Evolutionary conservation across 1,140 invertebrate genomes (phyloP).

Genomic region (Rhopalosiphum padi): DNA sequence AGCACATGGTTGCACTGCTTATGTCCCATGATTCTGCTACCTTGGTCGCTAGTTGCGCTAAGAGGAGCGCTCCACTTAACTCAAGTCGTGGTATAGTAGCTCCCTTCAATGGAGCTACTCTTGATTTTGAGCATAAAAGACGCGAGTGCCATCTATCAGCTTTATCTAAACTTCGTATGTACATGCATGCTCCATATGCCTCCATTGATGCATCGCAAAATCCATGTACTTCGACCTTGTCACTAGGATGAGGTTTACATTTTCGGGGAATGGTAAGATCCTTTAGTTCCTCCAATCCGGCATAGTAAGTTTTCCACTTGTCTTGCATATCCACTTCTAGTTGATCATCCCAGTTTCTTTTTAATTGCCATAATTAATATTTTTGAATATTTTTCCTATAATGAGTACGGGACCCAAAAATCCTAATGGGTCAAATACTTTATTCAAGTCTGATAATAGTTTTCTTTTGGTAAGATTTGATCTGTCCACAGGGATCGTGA

Average conservation of each 20-base stretch:
- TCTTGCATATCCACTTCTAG: neutral
- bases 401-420: conserved; percentile 64
- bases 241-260: neutral
- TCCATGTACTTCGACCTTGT: neutral
- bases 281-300: conserved; percentile 56
- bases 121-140: too few species aligned
- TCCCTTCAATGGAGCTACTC: too few species aligned
- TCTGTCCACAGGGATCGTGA: too few species aligned
- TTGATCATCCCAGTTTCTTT: conserved; percentile 63
- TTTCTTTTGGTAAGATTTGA: conserved; percentile 63
- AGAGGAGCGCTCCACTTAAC: too few species aligned
- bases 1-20: neutral
- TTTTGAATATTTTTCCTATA: conserved; percentile 64
- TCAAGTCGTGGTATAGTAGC: too few species aligned
- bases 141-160: neutral
- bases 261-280: neutral
- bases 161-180: neutral
- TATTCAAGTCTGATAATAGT: conserved; percentile 63
- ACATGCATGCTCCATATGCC: neutral
- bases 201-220: neutral
- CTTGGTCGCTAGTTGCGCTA: too few species aligned
- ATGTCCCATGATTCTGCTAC: neutral
- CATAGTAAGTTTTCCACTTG: neutral
- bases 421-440: conserved; percentile 64
- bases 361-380: conserved; percentile 63